Conservation (phyloP, 2,888 invertebrate genomes). For the Oxytorus armatus region DNA sequence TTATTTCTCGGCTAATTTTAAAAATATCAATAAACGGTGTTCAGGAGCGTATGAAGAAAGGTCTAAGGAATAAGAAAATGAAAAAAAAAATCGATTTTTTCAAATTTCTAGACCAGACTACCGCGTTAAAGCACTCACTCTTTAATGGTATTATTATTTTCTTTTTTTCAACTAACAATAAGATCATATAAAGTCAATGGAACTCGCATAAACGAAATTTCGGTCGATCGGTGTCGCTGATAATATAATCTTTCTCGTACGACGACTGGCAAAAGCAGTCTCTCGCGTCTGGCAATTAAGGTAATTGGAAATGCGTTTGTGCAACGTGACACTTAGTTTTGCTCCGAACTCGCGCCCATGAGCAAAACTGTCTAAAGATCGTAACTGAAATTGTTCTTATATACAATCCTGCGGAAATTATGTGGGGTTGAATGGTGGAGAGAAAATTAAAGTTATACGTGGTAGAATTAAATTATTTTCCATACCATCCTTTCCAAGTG, state of each 20-base stretch:
- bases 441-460: slow-evolving; percentile 50
- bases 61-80: too few species aligned
- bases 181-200: too few species aligned
- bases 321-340: slow-evolving; percentile 21
- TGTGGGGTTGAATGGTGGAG: not conserved
- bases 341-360: not conserved
- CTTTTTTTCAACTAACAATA: too few species aligned
- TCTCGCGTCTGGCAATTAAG: slow-evolving; percentile 47
- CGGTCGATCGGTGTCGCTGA: not conserved
- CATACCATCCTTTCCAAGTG: slow-evolving; percentile 21
- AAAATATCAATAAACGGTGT: too few species aligned
- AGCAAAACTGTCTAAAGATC: slow-evolving; percentile 45
- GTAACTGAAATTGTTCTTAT: slow-evolving; percentile 30
- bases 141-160: too few species aligned
- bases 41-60: too few species aligned
- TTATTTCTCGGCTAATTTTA: too few species aligned
- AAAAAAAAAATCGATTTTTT: too few species aligned
- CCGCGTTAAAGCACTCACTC: too few species aligned
- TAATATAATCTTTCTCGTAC: slow-evolving; percentile 40
- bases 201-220: not conserved
- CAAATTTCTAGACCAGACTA: too few species aligned
- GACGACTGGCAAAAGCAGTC: slow-evolving; percentile 6
- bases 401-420: slow-evolving; percentile 18
- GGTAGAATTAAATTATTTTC: slow-evolving; percentile 49
- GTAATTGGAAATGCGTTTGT: slow-evolving; percentile 58